Percentiles rank a stretch among this genome's conserved stretches.
These are phyloP conservation scores for Eueides isabella DNA, from an alignment of 1,140 invertebrate species.

Conservation along the genomic window DNA sequence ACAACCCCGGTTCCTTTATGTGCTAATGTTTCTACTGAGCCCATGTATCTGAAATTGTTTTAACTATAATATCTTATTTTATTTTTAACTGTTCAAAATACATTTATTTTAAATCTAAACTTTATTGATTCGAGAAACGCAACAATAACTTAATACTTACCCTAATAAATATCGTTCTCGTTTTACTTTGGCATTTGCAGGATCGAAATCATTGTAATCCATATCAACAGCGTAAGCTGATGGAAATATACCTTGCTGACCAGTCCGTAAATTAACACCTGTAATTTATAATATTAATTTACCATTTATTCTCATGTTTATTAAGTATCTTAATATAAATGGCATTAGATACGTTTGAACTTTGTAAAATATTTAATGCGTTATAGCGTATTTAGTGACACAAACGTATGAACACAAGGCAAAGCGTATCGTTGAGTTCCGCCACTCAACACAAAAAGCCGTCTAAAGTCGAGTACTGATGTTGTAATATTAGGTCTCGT, in stretches of 20 bases:
- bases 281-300: conserved; percentile 39
- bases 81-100: no score
- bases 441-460: no score
- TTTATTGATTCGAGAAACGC: not conserved
- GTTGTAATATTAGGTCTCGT: no score
- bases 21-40: conserved; percentile 96
- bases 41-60: conserved; percentile 87
- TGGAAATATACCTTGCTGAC: conserved; percentile 96
- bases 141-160: conserved; percentile 43
- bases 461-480: no score
- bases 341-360: no score
- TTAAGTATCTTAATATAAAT: no score
- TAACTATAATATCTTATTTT: not conserved
- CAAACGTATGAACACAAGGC: no score
- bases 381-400: no score
- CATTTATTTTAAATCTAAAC: not conserved
- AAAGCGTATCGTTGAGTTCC: no score
- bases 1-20: conserved; percentile 96
- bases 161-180: conserved; percentile 95
- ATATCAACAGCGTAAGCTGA: conserved; percentile 98
- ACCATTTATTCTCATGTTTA: no score
- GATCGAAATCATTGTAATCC: conserved; percentile 97
- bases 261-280: conserved; percentile 96
- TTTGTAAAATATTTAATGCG: no score
- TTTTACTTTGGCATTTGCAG: conserved; percentile 91